These are phyloP conservation scores for Tanaodytes sp. DNA, from an alignment of 2,888 invertebrate species.

Conservation along the genomic window DNA sequence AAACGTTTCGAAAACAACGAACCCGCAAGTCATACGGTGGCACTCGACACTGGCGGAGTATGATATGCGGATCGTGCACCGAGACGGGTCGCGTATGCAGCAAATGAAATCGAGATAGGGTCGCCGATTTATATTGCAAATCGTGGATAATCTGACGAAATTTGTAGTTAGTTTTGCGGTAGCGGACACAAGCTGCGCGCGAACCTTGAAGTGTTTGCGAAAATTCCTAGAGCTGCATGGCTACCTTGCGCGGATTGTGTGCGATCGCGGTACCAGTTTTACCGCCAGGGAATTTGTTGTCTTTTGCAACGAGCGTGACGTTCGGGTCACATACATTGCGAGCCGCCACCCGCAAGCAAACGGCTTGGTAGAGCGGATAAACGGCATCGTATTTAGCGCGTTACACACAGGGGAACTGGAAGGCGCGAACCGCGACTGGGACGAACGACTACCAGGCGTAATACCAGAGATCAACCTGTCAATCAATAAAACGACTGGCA, in stretches of 20 bases:
- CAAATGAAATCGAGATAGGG: not conserved
- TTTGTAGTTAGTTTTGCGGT: constrained; percentile 49
- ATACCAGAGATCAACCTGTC: constrained; percentile 4
- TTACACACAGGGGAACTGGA: constrained; percentile 1
- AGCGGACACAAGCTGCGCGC: constrained; percentile 22
- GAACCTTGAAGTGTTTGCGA: constrained; percentile 9
- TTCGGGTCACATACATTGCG: constrained; percentile 38
- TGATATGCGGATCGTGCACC: constrained; percentile 4
- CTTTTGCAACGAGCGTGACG: constrained; percentile 33
- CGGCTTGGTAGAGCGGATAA: constrained; percentile 32
- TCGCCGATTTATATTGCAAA: constrained; percentile 44
- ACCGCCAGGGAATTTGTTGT: constrained; percentile 33
- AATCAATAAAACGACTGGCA: not conserved
- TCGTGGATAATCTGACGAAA: constrained; percentile 56
- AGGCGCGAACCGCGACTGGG: not conserved
- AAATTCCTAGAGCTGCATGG: constrained; percentile 41
- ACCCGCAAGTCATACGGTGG: constrained; percentile 17
- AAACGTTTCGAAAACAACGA: constrained; percentile 8
- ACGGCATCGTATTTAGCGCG: constrained; percentile 27
- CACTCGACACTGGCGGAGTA: constrained; percentile 8
- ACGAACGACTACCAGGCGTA: not conserved
- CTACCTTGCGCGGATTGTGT: constrained; percentile 39
- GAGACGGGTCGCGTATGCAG: not conserved
- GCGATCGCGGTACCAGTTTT: constrained; percentile 48
- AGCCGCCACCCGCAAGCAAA: constrained; percentile 46